Evolutionary conservation across 2,797 vertebrate genomes (phyloP).

Genomic region (Pyrocephalus nanus): DNA sequence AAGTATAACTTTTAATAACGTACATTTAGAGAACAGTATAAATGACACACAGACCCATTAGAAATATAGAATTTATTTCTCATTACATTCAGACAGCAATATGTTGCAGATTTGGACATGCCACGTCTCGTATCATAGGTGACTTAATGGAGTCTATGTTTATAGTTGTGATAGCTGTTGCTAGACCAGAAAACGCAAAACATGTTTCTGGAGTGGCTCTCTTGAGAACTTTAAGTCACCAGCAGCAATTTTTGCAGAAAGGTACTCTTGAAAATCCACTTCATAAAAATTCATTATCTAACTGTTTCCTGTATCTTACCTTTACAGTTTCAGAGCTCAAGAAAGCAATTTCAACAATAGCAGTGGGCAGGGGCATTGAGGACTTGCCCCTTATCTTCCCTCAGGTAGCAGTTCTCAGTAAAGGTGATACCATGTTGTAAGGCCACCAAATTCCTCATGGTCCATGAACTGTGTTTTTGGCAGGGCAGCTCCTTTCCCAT

Average conservation of each 20-base stretch:
- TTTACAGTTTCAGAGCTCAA: not conserved
- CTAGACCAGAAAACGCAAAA: not conserved
- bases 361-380: not conserved
- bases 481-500: not conserved
- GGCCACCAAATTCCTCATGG: not conserved
- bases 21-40: not conserved
- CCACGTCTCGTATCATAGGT: not conserved
- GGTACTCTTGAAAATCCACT: not conserved
- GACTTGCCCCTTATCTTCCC: not conserved
- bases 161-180: not conserved
- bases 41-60: constrained; percentile 40
- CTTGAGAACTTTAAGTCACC: constrained; percentile 18
- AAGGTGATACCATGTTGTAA: not conserved
- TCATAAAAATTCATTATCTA: not conserved
- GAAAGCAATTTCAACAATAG: not conserved
- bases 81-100: constrained; percentile 64
- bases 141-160: not conserved
- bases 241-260: not conserved
- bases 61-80: constrained; percentile 84
- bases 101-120: constrained; percentile 38
- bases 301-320: not conserved
- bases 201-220: not conserved
- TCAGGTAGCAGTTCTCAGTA: not conserved
- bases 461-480: not conserved
- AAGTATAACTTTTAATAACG: not conserved